Percentiles rank a stretch among this genome's conserved stretches.
Conservation (phyloP, 2,113 vertebrate species). For the Silurus glanis region DNA sequence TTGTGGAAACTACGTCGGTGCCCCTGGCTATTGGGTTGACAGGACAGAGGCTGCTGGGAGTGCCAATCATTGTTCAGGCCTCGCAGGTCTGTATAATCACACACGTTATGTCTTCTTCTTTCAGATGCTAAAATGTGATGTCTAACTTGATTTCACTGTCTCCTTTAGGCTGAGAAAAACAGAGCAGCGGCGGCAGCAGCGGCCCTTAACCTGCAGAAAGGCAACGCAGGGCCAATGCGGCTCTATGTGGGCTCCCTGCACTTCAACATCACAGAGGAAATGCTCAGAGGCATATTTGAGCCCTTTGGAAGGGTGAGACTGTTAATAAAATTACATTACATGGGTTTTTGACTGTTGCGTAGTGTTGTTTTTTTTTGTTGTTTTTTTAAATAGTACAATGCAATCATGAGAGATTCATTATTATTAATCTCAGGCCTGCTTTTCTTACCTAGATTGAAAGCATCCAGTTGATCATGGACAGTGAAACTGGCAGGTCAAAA, state of each 20-base stretch:
- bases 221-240: constrained; percentile 94
- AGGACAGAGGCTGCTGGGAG: constrained; percentile 92
- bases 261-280: constrained; percentile 99
- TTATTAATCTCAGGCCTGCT: not conserved
- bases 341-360: too few relatives aligned
- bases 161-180: constrained; percentile 92
- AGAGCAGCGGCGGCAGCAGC: constrained; percentile 85
- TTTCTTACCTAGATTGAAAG: constrained; percentile 85
- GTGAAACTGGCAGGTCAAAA: constrained; percentile 96
- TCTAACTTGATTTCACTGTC: not conserved
- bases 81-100: constrained; percentile 82
- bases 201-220: constrained; percentile 94
- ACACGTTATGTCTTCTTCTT: not conserved
- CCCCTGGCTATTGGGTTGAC: constrained; percentile 95
- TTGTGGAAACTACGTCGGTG: constrained; percentile 95
- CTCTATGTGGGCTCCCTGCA: constrained; percentile 96
- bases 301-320: constrained; percentile 89
- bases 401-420: not conserved
- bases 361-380: too few relatives aligned
- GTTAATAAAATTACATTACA: too few relatives aligned
- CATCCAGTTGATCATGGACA: constrained; percentile 99
- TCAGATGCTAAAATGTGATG: not conserved
- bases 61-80: constrained; percentile 96
- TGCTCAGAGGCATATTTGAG: constrained; percentile 97
- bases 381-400: not conserved